phyloP scores from a whole-genome alignment of 2,888 invertebrate species.

The Antheraea yamamai region DNA sequence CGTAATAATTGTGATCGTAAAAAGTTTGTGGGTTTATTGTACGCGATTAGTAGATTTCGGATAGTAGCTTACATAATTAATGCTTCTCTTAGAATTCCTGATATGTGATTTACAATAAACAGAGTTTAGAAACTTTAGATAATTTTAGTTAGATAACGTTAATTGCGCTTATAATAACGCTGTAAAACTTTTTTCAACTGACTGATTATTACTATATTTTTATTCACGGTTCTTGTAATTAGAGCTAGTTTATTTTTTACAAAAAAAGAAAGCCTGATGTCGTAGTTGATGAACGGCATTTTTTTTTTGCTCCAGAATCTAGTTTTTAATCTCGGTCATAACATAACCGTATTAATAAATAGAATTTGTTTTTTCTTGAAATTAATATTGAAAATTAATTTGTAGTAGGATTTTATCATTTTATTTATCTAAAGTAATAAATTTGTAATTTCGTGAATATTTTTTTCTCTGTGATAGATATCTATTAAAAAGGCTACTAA shows the following conservation, averaged over 20 bases:
- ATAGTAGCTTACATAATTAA: constrained; percentile 17
- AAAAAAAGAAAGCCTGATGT: neutral
- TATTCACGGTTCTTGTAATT: neutral
- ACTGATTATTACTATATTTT: neutral
- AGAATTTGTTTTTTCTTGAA: neutral
- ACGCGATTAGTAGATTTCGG: constrained; percentile 28
- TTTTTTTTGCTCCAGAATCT: neutral
- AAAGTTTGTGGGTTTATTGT: constrained; percentile 30
- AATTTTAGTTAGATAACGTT: neutral
- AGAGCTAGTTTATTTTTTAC: neutral
- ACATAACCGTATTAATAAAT: neutral
- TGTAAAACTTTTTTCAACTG: neutral
- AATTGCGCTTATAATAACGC: constrained; percentile 3
- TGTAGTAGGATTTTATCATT: neutral
- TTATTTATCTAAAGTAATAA: neutral
- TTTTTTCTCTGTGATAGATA: too few relatives aligned
- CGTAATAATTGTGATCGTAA: constrained; percentile 21
- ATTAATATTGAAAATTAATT: neutral
- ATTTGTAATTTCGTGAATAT: neutral
- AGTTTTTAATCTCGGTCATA: neutral
- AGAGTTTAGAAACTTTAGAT: neutral
- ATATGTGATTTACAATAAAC: constrained; percentile 12
- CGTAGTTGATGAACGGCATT: neutral
- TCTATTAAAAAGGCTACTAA: too few relatives aligned
- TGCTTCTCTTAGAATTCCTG: constrained; percentile 9